Percentiles rank a stretch among this genome's conserved stretches.
Evolutionary conservation across 2,888 invertebrate genomes (phyloP).

Genomic region (Schrankia costaestrigalis): DNA sequence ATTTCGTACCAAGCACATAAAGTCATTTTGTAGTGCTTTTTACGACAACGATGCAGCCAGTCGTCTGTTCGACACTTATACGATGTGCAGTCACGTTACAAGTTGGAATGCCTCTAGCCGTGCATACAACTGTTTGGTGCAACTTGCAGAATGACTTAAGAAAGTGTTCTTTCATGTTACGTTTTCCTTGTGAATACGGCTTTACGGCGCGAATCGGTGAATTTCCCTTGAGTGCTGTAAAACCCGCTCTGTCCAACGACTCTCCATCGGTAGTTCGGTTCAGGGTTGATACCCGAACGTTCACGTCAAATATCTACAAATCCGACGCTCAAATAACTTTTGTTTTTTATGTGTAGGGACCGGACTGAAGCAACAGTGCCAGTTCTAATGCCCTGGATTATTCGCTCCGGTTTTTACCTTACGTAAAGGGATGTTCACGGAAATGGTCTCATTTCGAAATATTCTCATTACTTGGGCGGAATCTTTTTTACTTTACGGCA

Average conservation of each 20-base stretch:
- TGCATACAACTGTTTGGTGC: constrained; percentile 30
- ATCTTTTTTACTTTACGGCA: constrained; percentile 63
- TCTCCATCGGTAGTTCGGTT: constrained; percentile 55
- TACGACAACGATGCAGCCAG: constrained; percentile 51
- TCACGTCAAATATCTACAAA: constrained; percentile 51
- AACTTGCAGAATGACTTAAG: constrained; percentile 43
- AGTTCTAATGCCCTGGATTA: constrained; percentile 47
- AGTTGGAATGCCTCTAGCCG: constrained; percentile 29
- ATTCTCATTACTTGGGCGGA: constrained; percentile 67
- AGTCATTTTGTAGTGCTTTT: constrained; percentile 59
- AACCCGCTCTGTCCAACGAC: constrained; percentile 58
- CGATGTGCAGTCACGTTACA: constrained; percentile 29
- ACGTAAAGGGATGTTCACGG: constrained; percentile 46
- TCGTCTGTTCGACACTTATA: constrained; percentile 28
- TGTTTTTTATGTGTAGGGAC: constrained; percentile 48
- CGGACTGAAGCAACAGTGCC: constrained; percentile 38
- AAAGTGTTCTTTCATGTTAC: constrained; percentile 58
- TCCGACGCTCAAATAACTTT: constrained; percentile 52
- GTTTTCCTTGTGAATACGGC: constrained; percentile 42
- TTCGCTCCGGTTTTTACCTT: constrained; percentile 42
- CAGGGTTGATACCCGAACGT: constrained; percentile 52
- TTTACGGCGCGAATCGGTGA: constrained; percentile 62
- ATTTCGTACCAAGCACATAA: constrained; percentile 43
- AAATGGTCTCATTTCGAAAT: constrained; percentile 58
- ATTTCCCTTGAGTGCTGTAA: constrained; percentile 75